Evolutionary conservation across 1,140 invertebrate genomes (phyloP).

Genomic region (Whitmania pigra): DNA sequence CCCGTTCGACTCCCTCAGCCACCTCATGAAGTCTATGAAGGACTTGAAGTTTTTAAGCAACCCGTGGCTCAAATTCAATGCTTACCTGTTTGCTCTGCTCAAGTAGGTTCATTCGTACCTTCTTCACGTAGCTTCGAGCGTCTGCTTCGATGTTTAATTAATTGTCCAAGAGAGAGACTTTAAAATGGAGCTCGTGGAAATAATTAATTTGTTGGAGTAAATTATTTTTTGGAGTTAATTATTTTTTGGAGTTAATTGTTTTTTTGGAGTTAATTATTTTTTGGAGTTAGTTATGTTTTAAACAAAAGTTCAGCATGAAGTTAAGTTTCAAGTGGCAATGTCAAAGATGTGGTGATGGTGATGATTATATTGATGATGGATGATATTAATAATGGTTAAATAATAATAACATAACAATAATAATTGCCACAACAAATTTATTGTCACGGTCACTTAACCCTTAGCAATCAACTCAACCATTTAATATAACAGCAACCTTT

Average conservation of each 20-base stretch:
- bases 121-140: no score
- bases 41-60: slow-evolving; percentile 19
- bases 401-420: neutral
- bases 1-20: slow-evolving; percentile 17
- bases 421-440: neutral
- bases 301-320: no score
- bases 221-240: no score
- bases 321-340: no score
- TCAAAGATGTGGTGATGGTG: no score
- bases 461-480: no score
- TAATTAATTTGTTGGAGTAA: no score
- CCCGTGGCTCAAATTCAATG: slow-evolving; percentile 56
- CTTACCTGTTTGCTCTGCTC: slow-evolving; percentile 67
- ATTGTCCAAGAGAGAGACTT: slow-evolving; percentile 23
- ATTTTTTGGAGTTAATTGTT: neutral
- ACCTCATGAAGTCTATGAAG: slow-evolving; percentile 24
- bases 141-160: slow-evolving; percentile 15
- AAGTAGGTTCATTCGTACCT: slow-evolving; percentile 51
- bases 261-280: no score
- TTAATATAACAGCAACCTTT: no score
- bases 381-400: neutral
- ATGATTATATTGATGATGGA: no score
- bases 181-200: no score
- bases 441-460: no score
- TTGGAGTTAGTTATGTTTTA: neutral